A percentile compares a stretch with the other conserved stretches of the same genome.
phyloP scores from a whole-genome alignment of 2,888 invertebrate species.

The Abrostola tripartita region DNA sequence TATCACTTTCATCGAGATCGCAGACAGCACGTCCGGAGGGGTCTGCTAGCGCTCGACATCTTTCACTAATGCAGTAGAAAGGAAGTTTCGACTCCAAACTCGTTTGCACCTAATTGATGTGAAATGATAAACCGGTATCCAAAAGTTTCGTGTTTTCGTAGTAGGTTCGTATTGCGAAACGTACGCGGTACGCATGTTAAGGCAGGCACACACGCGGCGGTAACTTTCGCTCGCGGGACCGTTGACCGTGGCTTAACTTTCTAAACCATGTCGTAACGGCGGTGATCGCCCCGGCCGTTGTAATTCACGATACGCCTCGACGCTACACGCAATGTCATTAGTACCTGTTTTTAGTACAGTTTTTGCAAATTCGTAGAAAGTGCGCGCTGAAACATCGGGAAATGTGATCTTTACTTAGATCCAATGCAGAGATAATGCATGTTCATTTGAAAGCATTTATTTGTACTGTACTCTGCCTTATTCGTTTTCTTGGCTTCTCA shows the following conservation, averaged over 20 bases:
- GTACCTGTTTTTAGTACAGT: conserved; percentile 72
- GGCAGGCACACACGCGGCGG: conserved; percentile 68
- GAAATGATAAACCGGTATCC: conserved; percentile 49
- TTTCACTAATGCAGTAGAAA: conserved; percentile 46
- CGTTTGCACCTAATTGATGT: conserved; percentile 33
- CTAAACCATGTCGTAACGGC: conserved; percentile 86
- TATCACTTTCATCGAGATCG: conserved; percentile 73
- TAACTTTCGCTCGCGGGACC: conserved; percentile 85
- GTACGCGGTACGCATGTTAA: conserved; percentile 69
- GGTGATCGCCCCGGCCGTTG: conserved; percentile 82
- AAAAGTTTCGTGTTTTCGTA: conserved; percentile 51
- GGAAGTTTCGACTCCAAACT: conserved; percentile 32
- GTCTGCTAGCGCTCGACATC: conserved; percentile 25
- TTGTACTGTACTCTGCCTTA: too few relatives aligned
- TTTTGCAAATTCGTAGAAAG: conserved; percentile 83
- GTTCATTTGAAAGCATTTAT: too few relatives aligned
- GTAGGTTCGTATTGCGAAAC: conserved; percentile 66
- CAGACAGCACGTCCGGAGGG: conserved; percentile 35
- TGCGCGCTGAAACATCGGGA: conserved; percentile 38
- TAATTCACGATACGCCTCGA: conserved; percentile 81
- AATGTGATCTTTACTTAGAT: not conserved
- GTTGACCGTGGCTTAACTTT: conserved; percentile 87
- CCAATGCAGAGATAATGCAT: too few relatives aligned
- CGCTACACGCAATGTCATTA: conserved; percentile 83
- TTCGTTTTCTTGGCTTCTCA: too few relatives aligned